Evolutionary conservation across 1,140 invertebrate species (phyloP).

Genomic region (Heliothis subflexa): DNA sequence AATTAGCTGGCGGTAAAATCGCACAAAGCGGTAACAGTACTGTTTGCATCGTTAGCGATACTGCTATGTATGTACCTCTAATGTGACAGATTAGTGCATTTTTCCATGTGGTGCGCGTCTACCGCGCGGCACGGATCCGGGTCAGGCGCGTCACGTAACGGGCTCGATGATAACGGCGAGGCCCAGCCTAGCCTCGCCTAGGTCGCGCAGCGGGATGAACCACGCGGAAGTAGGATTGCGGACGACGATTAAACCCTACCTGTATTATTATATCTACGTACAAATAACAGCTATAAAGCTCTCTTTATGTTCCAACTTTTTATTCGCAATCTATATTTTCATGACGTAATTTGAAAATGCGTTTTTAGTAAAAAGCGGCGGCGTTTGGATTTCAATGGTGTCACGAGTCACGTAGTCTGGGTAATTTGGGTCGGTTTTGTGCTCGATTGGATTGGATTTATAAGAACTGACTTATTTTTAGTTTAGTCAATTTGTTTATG

Average conservation of each 20-base stretch:
- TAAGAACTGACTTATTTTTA: conserved; percentile 1
- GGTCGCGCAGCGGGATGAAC: conserved; percentile 82
- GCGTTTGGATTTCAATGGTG: conserved; percentile 6
- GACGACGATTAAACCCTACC: conserved; percentile 62
- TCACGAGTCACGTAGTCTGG: conserved; percentile 7
- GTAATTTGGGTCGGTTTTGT: conserved; percentile 25
- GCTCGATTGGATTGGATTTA: conserved; percentile 2
- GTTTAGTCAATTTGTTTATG: no score
- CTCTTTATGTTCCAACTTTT: not conserved
- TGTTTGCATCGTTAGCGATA: conserved; percentile 24
- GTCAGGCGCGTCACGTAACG: conserved; percentile 83
- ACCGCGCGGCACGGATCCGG: conserved; percentile 71
- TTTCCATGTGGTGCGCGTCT: conserved; percentile 67
- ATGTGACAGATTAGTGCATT: conserved; percentile 72
- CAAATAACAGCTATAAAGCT: not conserved
- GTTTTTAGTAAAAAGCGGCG: not conserved
- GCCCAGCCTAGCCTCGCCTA: conserved; percentile 64
- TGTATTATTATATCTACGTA: conserved; percentile 27
- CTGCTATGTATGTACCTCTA: conserved; percentile 49
- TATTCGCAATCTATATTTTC: not conserved
- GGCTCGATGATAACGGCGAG: conserved; percentile 76
- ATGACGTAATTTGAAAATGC: conserved; percentile 23
- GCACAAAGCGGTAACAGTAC: conserved; percentile 29
- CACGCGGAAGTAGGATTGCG: conserved; percentile 75
- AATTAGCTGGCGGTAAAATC: conserved; percentile 32